These are phyloP conservation scores for Entomyzon cyanotis DNA, from an alignment of 2,113 vertebrate species.

Conservation along the genomic window DNA sequence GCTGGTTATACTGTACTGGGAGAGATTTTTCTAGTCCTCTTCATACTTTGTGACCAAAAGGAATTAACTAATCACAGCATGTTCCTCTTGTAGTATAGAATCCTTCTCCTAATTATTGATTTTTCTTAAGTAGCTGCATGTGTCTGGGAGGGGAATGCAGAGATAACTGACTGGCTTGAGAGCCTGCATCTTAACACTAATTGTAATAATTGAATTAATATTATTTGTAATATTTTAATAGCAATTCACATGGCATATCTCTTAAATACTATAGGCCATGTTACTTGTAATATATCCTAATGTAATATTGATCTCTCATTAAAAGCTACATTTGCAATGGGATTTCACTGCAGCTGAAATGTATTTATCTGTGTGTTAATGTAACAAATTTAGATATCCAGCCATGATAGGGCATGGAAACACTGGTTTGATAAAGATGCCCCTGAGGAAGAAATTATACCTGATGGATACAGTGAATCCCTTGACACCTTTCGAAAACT, in stretches of 20 bases:
- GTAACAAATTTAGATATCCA: conserved; percentile 61
- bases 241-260: not conserved
- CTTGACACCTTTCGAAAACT: conserved; percentile 76
- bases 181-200: not conserved
- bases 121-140: not conserved
- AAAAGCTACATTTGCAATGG: not conserved
- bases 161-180: not conserved
- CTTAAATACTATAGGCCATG: not conserved
- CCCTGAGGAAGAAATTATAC: conserved; percentile 78
- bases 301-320: not conserved
- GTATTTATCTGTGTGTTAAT: not conserved
- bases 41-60: not conserved
- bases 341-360: not conserved
- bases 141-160: not conserved
- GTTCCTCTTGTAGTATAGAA: not conserved
- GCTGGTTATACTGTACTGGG: not conserved
- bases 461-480: conserved; percentile 75
- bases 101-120: not conserved
- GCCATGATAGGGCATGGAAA: conserved; percentile 75
- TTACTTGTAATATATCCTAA: not conserved
- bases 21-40: not conserved
- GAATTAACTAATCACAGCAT: not conserved
- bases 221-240: not conserved
- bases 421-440: conserved; percentile 77
- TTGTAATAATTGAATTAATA: not conserved